phyloP scores from a whole-genome alignment of 2,113 vertebrate species.

The Gopherus flavomarginatus region DNA sequence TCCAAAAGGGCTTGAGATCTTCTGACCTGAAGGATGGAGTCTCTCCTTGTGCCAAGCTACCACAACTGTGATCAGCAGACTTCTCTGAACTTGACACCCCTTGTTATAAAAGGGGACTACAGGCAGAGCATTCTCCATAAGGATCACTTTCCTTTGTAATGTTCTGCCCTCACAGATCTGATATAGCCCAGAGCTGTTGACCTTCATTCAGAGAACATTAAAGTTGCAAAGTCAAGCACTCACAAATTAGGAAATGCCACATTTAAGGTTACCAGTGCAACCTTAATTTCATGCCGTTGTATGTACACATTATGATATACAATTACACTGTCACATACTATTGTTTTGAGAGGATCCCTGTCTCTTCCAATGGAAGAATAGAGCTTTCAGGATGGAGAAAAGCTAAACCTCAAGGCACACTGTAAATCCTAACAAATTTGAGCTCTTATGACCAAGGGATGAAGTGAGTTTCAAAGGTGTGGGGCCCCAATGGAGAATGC shows the following conservation, averaged over 20 bases:
- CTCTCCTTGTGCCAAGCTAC: not conserved
- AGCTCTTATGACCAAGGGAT: not conserved
- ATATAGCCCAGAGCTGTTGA: not conserved
- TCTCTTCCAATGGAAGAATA: not conserved
- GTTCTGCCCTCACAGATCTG: not conserved
- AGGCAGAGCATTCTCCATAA: not conserved
- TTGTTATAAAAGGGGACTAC: not conserved
- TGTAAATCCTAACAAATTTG: not conserved
- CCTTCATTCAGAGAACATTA: not conserved
- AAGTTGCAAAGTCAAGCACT: not conserved
- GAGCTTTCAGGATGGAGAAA: not conserved
- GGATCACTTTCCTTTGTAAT: not conserved
- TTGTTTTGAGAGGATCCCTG: not conserved
- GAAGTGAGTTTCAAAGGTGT: not conserved
- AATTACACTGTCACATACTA: not conserved
- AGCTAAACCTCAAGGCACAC: rapidly evolving
- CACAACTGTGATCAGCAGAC: not conserved
- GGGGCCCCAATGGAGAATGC: not conserved
- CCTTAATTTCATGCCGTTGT: not conserved
- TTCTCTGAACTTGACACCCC: not conserved
- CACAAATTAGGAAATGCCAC: not conserved
- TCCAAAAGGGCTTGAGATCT: not conserved
- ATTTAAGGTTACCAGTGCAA: not conserved
- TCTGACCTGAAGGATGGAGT: not conserved
- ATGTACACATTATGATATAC: not conserved